phyloP scores from a whole-genome alignment of 1,140 invertebrate genomes.

The Branchinecta lynchi region DNA sequence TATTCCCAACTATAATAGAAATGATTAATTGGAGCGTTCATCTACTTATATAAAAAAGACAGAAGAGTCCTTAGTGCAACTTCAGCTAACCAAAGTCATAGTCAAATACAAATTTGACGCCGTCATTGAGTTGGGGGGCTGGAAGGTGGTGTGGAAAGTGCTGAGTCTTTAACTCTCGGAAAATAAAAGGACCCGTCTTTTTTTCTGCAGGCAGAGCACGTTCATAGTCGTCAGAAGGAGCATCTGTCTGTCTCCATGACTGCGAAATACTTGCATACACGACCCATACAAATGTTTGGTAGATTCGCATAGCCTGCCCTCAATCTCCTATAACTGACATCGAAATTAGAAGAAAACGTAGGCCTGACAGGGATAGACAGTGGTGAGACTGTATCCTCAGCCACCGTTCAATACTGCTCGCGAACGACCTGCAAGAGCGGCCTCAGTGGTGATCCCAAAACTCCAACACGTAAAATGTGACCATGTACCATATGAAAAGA shows the following conservation, averaged over 20 bases:
- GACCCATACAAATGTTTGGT: neutral
- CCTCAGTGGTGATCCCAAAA: too few relatives aligned
- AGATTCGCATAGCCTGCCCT: too few relatives aligned
- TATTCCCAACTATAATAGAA: neutral
- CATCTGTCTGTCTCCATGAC: neutral
- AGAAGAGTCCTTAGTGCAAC: too few relatives aligned
- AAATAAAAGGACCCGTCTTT: conserved; percentile 9
- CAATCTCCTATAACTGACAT: too few relatives aligned
- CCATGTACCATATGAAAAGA: too few relatives aligned
- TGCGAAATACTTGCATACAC: conserved; percentile 5
- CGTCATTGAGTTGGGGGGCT: neutral
- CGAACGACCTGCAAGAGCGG: too few relatives aligned
- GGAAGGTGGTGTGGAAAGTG: neutral
- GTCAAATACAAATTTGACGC: neutral
- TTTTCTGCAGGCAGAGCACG: neutral
- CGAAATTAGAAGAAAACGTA: too few relatives aligned
- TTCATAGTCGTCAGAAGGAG: conserved; percentile 5
- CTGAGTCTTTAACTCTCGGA: conserved; percentile 1
- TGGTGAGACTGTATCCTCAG: too few relatives aligned
- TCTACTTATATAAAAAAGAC: neutral
- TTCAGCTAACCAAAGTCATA: neutral
- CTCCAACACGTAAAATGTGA: too few relatives aligned
- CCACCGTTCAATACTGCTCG: too few relatives aligned
- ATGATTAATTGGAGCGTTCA: neutral
- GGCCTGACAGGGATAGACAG: too few relatives aligned